Percentiles rank a stretch among this genome's conserved stretches.
Evolutionary conservation across 2,113 vertebrate genomes (phyloP).

Genomic region (Indri indri): DNA sequence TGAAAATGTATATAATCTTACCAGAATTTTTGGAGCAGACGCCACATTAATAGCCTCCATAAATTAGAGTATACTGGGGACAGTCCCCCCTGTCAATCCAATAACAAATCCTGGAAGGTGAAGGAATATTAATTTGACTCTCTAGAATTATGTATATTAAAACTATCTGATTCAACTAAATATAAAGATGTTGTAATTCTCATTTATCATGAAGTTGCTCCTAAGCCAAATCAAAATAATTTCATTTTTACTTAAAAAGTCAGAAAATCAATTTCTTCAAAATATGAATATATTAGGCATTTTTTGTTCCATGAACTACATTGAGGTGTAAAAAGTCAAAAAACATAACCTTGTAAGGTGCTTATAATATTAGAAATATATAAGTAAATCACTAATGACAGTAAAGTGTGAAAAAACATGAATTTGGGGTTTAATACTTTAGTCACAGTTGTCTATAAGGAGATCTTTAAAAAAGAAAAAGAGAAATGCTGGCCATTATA

Average conservation of each 20-base stretch:
- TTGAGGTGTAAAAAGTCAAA: background rate
- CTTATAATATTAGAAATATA: background rate
- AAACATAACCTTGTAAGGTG: background rate
- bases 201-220: background rate
- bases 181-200: background rate
- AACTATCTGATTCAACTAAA: background rate
- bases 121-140: background rate
- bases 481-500: background rate
- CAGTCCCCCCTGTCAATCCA: background rate
- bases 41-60: background rate
- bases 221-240: background rate
- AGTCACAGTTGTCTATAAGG: background rate
- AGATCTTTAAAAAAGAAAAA: background rate
- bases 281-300: background rate
- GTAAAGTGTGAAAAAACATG: background rate
- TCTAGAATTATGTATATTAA: background rate
- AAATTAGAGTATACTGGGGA: background rate
- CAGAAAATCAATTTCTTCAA: constrained; percentile 9
- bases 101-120: background rate
- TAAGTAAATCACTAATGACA: background rate
- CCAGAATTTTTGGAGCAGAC: background rate
- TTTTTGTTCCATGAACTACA: background rate
- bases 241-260: background rate
- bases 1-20: background rate
- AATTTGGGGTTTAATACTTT: background rate